These are phyloP conservation scores for Bicyclus anynana DNA, from an alignment of 1,140 invertebrate genomes.

Conservation along the genomic window DNA sequence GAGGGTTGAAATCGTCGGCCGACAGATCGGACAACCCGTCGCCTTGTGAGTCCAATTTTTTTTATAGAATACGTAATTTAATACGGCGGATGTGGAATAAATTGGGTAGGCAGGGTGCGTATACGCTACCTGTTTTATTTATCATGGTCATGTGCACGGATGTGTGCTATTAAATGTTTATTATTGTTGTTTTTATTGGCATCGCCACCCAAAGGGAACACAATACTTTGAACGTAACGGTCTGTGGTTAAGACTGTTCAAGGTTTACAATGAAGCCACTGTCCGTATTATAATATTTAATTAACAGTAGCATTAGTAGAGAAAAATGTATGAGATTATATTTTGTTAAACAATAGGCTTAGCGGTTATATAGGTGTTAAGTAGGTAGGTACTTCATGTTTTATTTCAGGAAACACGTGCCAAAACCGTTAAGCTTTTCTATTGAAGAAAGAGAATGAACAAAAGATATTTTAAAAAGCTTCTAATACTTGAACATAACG, in stretches of 20 bases:
- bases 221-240: constrained; percentile 42
- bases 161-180: constrained; percentile 30
- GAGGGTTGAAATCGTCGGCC: constrained; percentile 45
- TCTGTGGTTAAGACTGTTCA: constrained; percentile 51
- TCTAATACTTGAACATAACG: no score
- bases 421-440: not conserved
- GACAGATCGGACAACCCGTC: constrained; percentile 53
- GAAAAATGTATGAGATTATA: not conserved
- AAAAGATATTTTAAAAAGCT: no score
- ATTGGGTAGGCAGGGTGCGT: constrained; percentile 69
- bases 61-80: constrained; percentile 62
- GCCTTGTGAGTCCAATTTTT: constrained; percentile 62
- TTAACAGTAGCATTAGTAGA: not conserved
- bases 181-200: constrained; percentile 40
- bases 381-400: not conserved
- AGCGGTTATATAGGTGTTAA: not conserved
- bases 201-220: constrained; percentile 30
- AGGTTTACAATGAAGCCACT: constrained; percentile 41
- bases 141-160: constrained; percentile 42
- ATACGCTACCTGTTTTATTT: constrained; percentile 70
- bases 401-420: not conserved
- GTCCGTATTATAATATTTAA: constrained; percentile 43
- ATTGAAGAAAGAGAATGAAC: no score
- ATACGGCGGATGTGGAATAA: constrained; percentile 73
- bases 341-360: not conserved